These are phyloP conservation scores for Drosophila mimica DNA, from an alignment of 2,888 invertebrate species.

Conservation along the genomic window DNA sequence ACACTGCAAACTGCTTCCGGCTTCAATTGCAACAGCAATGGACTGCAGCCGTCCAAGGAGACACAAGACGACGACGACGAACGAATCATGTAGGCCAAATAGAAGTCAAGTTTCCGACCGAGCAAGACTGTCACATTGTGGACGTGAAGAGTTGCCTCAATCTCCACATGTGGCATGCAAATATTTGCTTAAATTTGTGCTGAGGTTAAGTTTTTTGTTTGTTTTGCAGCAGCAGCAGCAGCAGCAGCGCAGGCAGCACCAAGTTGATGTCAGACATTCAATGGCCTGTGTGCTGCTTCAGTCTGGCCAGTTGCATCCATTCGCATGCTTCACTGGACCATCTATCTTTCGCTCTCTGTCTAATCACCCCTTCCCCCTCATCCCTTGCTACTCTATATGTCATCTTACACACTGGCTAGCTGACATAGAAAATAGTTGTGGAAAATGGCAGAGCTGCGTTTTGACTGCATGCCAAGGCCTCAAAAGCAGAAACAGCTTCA, in stretches of 20 bases:
- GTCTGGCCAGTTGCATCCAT: slow-evolving; percentile 52
- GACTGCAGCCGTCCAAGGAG: slow-evolving; percentile 18
- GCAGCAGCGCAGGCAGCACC: slow-evolving; percentile 22
- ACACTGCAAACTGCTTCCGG: slow-evolving; percentile 76
- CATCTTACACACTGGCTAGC: slow-evolving; percentile 46
- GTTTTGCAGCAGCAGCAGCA: slow-evolving; percentile 39
- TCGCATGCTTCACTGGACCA: slow-evolving; percentile 43
- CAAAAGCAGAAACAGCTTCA: slow-evolving; percentile 51
- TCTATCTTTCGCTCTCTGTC: slow-evolving; percentile 32
- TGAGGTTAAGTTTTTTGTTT: slow-evolving; percentile 84
- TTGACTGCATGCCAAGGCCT: slow-evolving; percentile 79
- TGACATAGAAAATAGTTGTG: slow-evolving; percentile 77
- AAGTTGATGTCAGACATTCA: slow-evolving; percentile 71
- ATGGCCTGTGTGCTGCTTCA: slow-evolving; percentile 56
- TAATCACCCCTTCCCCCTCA: not conserved
- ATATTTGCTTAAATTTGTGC: slow-evolving; percentile 84
- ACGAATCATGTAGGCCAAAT: slow-evolving; percentile 39
- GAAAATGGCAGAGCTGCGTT: slow-evolving; percentile 65
- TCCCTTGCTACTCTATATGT: slow-evolving; percentile 10
- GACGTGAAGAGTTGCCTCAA: slow-evolving; percentile 60
- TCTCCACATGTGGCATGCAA: slow-evolving; percentile 77
- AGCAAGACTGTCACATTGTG: slow-evolving; percentile 49
- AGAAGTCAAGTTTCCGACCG: slow-evolving; percentile 48
- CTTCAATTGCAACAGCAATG: slow-evolving; percentile 78
- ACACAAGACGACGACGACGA: not conserved